Percentiles rank a stretch among this genome's conserved stretches.
Evolutionary conservation across 2,113 vertebrate species (phyloP).

Genomic region (Sylvia atricapilla): DNA sequence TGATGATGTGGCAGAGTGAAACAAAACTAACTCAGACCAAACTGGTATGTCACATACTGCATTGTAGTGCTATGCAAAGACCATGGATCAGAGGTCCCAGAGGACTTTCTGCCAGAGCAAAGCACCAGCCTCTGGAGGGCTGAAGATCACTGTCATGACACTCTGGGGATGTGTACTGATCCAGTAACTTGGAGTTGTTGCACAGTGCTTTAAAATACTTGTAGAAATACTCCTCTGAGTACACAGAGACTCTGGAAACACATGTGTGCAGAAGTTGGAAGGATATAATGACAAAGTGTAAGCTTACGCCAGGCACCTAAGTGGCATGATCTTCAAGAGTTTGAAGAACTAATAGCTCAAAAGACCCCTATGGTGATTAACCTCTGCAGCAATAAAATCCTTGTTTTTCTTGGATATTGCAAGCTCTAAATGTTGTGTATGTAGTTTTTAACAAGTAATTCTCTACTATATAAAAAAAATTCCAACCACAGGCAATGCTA

Average conservation of each 20-base stretch:
- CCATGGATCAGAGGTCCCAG: not conserved
- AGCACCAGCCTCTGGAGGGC: not conserved
- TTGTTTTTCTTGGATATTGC: not conserved
- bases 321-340: not conserved
- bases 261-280: accelerated
- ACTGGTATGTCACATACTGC: not conserved
- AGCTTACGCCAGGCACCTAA: not conserved
- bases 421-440: not conserved
- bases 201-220: not conserved
- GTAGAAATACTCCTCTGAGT: not conserved
- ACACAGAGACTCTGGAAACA: not conserved
- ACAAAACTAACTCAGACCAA: not conserved
- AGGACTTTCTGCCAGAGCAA: not conserved
- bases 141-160: accelerated
- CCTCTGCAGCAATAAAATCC: not conserved
- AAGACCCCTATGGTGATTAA: not conserved
- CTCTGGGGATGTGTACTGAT: not conserved
- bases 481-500: not conserved
- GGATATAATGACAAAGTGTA: not conserved
- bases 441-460: not conserved
- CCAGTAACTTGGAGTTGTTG: not conserved
- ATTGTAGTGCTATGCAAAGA: not conserved
- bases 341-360: not conserved
- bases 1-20: not conserved
- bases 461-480: not conserved